Percentiles rank a stretch among this genome's conserved stretches.
Evolutionary conservation across 2,113 vertebrate species (phyloP).

Genomic region (Tichodroma muraria): DNA sequence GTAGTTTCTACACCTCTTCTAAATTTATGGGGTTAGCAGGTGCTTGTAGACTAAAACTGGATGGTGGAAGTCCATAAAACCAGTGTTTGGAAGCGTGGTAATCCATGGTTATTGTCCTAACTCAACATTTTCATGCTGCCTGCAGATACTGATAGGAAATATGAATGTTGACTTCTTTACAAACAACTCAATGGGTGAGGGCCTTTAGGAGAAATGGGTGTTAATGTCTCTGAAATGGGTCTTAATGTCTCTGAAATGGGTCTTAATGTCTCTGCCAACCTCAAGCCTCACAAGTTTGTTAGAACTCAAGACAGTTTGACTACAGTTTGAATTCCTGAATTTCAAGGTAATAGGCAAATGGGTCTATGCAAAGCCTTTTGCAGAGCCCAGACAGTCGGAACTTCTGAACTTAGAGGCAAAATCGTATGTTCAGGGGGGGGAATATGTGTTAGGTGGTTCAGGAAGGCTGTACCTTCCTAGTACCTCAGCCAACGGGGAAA

Average conservation of each 20-base stretch:
- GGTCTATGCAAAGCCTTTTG: neutral
- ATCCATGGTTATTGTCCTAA: neutral
- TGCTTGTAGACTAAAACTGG: neutral
- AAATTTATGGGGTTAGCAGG: neutral
- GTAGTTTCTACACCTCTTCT: neutral
- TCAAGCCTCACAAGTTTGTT: neutral
- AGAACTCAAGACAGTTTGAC: neutral
- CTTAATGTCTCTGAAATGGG: neutral
- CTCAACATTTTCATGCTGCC: neutral
- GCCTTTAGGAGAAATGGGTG: neutral
- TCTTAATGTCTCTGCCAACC: neutral
- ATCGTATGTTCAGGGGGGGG: neutral
- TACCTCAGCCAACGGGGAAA: neutral
- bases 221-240: neutral
- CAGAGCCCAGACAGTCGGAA: neutral
- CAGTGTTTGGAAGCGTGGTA: neutral
- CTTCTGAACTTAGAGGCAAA: neutral
- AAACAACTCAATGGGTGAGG: neutral
- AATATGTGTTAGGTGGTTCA: accelerated
- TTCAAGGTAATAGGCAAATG: neutral
- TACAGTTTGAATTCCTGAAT: neutral
- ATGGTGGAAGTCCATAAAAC: neutral
- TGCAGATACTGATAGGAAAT: neutral
- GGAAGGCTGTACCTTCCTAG: no score
- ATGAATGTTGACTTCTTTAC: neutral